A percentile compares a stretch with the other conserved stretches of the same genome.
phyloP scores from a whole-genome alignment of 2,888 invertebrate species.

The Aleiodes testaceus region DNA sequence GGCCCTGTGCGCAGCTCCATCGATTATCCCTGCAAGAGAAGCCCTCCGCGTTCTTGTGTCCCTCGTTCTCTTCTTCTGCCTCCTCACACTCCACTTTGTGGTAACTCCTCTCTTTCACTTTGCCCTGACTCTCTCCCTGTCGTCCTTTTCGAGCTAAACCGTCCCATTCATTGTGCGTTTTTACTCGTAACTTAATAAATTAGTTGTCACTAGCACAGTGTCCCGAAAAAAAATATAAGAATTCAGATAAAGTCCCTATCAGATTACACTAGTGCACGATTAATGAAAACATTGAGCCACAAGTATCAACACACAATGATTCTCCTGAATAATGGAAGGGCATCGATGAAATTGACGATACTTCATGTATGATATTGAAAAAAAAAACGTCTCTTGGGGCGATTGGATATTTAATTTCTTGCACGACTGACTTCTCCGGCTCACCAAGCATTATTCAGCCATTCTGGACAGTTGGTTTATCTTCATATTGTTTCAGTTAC shows the following conservation, averaged over 20 bases:
- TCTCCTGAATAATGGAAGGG: neutral
- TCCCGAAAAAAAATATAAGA: constrained; percentile 35
- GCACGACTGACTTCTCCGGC: constrained; percentile 62
- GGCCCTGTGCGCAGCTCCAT: constrained; percentile 54
- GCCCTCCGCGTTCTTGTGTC: constrained; percentile 47
- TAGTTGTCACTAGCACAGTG: constrained; percentile 26
- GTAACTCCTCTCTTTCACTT: constrained; percentile 46
- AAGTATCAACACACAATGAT: neutral
- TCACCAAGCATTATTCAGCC: constrained; percentile 31
- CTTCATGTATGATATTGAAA: constrained; percentile 35
- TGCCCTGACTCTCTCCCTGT: constrained; percentile 47
- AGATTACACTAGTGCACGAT: neutral
- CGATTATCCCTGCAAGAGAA: constrained; percentile 58
- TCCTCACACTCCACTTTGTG: constrained; percentile 39
- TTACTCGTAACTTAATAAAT: constrained; percentile 31
- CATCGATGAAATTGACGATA: constrained; percentile 33
- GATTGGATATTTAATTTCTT: constrained; percentile 66
- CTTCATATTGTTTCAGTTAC: constrained; percentile 5
- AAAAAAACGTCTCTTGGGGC: neutral
- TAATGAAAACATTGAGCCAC: neutral
- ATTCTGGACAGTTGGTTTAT: constrained; percentile 15
- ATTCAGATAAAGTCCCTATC: constrained; percentile 2
- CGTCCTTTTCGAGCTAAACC: constrained; percentile 42
- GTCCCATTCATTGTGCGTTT: constrained; percentile 26
- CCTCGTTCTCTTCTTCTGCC: constrained; percentile 34